Percentiles rank a stretch among this genome's conserved stretches.
Conservation (phyloP, 2,888 invertebrate species). For the Limnephilus marmoratus region DNA sequence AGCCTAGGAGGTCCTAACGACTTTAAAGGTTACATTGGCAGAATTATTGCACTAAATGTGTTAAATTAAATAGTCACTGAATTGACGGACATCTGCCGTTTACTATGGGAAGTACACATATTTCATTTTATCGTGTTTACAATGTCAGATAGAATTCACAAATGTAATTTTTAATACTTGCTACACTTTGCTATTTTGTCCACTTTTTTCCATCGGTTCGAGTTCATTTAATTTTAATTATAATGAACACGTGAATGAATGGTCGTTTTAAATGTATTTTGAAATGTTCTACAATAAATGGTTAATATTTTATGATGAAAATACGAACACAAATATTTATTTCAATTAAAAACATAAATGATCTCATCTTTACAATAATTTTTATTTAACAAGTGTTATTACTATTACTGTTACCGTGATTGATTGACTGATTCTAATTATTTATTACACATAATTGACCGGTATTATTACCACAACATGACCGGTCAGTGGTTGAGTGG, state of each 20-base stretch:
- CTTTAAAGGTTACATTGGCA: neutral
- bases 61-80: neutral
- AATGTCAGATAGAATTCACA: too few relatives aligned
- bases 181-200: neutral
- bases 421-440: neutral
- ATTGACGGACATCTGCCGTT: neutral
- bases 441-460: too few relatives aligned
- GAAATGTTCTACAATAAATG: too few relatives aligned
- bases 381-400: neutral
- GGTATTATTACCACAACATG: too few relatives aligned
- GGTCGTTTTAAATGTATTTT: neutral
- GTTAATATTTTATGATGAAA: neutral
- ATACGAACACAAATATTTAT: neutral
- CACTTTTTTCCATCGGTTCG: neutral
- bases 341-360: neutral
- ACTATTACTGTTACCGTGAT: neutral
- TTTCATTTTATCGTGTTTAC: neutral
- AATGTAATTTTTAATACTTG: neutral
- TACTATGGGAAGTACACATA: neutral
- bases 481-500: too few relatives aligned
- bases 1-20: neutral
- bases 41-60: neutral
- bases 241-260: neutral
- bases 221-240: too few relatives aligned
- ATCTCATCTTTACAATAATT: neutral